These are phyloP conservation scores for Cliona cf. orientalis DNA, from an alignment of 37 sponge, comb jelly and placozoan genomes.

Conservation along the genomic window DNA sequence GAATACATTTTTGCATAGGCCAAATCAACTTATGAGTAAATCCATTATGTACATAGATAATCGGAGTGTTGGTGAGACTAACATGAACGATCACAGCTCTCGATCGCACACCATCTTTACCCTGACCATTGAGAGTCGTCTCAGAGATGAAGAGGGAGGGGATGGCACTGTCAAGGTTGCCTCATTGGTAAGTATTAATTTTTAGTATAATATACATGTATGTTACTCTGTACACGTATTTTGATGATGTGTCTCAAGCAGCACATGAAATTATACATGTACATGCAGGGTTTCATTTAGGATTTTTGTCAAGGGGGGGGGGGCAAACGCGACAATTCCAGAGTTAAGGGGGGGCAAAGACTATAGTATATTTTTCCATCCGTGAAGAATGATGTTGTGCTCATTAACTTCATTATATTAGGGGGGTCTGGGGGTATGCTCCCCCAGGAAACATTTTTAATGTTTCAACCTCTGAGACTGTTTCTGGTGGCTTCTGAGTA, in stretches of 20 bases:
- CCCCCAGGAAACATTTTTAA: too few species aligned
- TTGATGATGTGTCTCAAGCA: not conserved
- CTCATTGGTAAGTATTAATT: conserved; percentile 39
- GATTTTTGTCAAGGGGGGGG: too few species aligned
- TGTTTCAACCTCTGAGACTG: too few species aligned
- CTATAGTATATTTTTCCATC: too few species aligned
- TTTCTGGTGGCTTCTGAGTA: too few species aligned
- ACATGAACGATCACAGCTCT: conserved; percentile 87
- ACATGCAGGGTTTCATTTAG: not conserved
- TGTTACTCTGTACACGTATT: not conserved
- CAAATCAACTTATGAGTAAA: not conserved
- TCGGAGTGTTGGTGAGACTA: conserved; percentile 79
- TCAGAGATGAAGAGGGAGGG: conserved; percentile 28
- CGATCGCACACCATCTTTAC: conserved; percentile 92
- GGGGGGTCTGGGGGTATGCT: too few species aligned
- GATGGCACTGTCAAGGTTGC: conserved; percentile 73
- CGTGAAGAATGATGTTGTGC: too few species aligned
- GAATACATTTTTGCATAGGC: not conserved
- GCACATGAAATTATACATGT: not conserved
- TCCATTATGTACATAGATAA: conserved; percentile 35
- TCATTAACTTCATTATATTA: too few species aligned
- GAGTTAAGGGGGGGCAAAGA: too few species aligned
- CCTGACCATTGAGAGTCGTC: conserved; percentile 78
- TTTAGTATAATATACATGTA: not conserved
- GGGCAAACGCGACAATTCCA: too few species aligned